Evolutionary conservation across 2,797 vertebrate species (phyloP).

Genomic region (Arvicola amphibius): DNA sequence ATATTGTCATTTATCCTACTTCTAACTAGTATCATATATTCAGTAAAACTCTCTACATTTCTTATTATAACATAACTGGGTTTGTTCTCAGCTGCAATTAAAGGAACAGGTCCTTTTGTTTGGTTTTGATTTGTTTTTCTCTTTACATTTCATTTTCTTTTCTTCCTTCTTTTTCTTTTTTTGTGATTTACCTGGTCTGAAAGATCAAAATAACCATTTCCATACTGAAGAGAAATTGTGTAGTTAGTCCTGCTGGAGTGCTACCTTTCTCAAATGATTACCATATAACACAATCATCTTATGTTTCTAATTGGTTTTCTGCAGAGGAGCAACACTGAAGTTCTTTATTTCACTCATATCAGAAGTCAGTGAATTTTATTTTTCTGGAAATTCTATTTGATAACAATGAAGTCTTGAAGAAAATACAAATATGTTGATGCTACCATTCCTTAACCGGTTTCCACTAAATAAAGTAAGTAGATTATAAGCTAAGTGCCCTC

Average conservation of each 20-base stretch:
- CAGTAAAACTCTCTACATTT: not conserved
- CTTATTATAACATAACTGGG: not conserved
- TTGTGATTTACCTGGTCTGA: not conserved
- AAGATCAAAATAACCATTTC: not conserved
- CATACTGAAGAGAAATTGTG: not conserved
- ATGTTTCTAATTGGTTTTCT: not conserved
- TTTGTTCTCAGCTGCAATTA: not conserved
- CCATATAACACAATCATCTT: not conserved
- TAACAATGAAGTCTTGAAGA: not conserved
- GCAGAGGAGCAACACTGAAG: accelerated
- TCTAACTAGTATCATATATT: not conserved
- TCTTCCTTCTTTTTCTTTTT: not conserved
- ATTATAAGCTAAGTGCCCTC: not conserved
- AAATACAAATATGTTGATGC: not conserved
- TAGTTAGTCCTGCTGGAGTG: not conserved
- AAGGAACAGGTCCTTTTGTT: not conserved
- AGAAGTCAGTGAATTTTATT: conserved; percentile 3
- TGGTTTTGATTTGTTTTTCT: no score
- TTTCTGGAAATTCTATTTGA: not conserved
- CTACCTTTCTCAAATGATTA: not conserved
- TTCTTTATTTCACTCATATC: not conserved
- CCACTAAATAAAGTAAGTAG: not conserved
- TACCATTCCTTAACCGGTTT: not conserved
- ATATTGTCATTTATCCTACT: not conserved
- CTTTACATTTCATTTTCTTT: no score